A percentile compares a stretch with the other conserved stretches of the same genome.
Evolutionary conservation across 2,888 invertebrate genomes (phyloP).

Genomic region (Lydus trimaculatus): DNA sequence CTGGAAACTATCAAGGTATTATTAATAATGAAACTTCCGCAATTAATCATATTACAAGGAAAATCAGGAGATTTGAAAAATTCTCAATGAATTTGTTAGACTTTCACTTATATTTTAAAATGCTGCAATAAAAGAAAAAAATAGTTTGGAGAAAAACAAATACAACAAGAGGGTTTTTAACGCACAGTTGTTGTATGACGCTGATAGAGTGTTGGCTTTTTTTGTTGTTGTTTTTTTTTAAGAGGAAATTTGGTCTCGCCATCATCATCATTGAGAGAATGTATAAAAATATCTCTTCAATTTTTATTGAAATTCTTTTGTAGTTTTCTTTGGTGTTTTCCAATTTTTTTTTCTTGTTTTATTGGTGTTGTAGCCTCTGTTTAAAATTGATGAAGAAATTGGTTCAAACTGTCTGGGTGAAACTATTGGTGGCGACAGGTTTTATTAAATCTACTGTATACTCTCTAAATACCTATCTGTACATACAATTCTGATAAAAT

Average conservation of each 20-base stretch:
- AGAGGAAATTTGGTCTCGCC: background rate
- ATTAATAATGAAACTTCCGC: background rate
- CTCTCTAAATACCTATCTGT: background rate
- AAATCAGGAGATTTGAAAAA: no score
- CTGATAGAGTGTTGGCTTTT: background rate
- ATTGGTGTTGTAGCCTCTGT: no score
- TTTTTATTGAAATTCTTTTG: background rate
- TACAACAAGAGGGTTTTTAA: background rate
- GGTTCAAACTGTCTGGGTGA: conserved; percentile 42
- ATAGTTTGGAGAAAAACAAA: background rate
- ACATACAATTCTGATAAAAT: background rate
- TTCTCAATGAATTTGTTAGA: background rate
- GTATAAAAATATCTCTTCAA: background rate
- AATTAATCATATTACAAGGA: background rate
- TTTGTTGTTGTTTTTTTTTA: background rate
- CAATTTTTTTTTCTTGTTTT: background rate
- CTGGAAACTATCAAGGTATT: conserved; percentile 1
- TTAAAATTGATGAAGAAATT: conserved; percentile 35
- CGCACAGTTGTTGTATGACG: background rate
- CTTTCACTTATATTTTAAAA: background rate
- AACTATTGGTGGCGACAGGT: conserved; percentile 41
- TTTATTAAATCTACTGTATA: conserved; percentile 12
- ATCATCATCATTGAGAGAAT: background rate
- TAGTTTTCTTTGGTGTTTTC: background rate
- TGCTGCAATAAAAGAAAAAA: background rate